These are phyloP conservation scores for Eudasyphora cyanicolor DNA, from an alignment of 2,888 invertebrate genomes.

Conservation along the genomic window DNA sequence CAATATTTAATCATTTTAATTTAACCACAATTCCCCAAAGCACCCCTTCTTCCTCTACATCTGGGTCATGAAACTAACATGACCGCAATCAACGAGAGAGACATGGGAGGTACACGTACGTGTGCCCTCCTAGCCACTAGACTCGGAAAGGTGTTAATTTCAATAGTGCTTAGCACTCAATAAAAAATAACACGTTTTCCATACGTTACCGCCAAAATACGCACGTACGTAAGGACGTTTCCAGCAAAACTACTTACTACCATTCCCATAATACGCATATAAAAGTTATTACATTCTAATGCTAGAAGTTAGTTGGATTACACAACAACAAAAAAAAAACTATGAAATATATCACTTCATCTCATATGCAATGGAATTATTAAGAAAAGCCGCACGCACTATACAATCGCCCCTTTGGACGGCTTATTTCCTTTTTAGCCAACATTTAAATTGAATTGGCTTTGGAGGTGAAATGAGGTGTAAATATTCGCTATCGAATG, in stretches of 20 bases:
- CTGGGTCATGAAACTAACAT: background rate
- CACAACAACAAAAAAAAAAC: constrained; percentile 45
- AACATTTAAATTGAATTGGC: constrained; percentile 57
- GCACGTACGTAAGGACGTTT: constrained; percentile 52
- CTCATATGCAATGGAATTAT: constrained; percentile 64
- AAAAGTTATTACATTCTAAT: constrained; percentile 29
- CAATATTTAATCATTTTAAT: constrained; percentile 24
- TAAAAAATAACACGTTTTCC: constrained; percentile 55
- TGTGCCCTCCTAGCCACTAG: constrained; percentile 26
- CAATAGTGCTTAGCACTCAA: constrained; percentile 64
- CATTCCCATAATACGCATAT: constrained; percentile 35
- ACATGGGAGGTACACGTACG: background rate
- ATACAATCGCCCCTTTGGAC: constrained; percentile 9
- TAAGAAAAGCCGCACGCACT: constrained; percentile 11
- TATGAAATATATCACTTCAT: constrained; percentile 56
- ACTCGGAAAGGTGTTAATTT: constrained; percentile 63
- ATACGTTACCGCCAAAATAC: constrained; percentile 42
- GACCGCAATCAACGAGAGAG: background rate
- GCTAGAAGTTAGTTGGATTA: too few relatives aligned
- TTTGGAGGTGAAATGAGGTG: constrained; percentile 53
- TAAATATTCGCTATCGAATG: constrained; percentile 32
- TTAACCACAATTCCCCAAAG: constrained; percentile 17
- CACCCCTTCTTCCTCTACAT: too few relatives aligned
- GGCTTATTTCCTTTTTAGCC: constrained; percentile 48
- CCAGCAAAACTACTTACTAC: constrained; percentile 46